A percentile compares a stretch with the other conserved stretches of the same genome.
These are phyloP conservation scores for Camponotus fellah DNA, from an alignment of 2,888 invertebrate species.

Conservation along the genomic window DNA sequence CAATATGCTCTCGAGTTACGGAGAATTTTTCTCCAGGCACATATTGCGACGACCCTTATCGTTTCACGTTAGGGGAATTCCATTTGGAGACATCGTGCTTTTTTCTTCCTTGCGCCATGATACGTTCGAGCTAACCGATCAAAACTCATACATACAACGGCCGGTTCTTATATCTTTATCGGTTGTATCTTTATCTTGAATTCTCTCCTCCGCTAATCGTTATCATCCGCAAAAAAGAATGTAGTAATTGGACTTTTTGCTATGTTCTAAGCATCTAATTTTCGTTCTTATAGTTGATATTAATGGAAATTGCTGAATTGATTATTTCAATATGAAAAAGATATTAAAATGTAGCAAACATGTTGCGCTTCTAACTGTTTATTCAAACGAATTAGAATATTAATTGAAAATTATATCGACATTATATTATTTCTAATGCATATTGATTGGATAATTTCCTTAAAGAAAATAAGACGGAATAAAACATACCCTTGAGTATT, in stretches of 20 bases:
- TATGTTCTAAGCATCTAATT: conserved; percentile 13
- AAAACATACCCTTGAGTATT: conserved; percentile 5
- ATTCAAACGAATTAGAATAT: background rate
- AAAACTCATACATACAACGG: conserved; percentile 36
- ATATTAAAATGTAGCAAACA: background rate
- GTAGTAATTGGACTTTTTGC: background rate
- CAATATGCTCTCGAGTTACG: conserved; percentile 56
- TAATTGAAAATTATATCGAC: background rate
- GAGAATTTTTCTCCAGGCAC: conserved; percentile 53
- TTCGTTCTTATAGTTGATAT: background rate
- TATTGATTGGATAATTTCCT: conserved; percentile 11
- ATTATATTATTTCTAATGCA: conserved; percentile 5
- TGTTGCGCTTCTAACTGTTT: background rate
- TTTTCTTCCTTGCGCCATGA: conserved; percentile 41
- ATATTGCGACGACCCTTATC: conserved; percentile 61
- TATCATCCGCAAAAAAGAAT: conserved; percentile 46
- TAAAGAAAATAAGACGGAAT: background rate
- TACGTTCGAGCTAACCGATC: conserved; percentile 46
- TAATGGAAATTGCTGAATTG: background rate
- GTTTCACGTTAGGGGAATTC: conserved; percentile 49
- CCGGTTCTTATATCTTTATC: conserved; percentile 65
- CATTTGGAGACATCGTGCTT: conserved; percentile 54
- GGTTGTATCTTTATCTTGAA: conserved; percentile 57
- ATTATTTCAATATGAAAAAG: background rate
- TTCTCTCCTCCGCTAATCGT: conserved; percentile 52